Base-by-base conservation (phyloP, 2,888 invertebrate genomes). In the Lamellibrachia columna region DNA sequence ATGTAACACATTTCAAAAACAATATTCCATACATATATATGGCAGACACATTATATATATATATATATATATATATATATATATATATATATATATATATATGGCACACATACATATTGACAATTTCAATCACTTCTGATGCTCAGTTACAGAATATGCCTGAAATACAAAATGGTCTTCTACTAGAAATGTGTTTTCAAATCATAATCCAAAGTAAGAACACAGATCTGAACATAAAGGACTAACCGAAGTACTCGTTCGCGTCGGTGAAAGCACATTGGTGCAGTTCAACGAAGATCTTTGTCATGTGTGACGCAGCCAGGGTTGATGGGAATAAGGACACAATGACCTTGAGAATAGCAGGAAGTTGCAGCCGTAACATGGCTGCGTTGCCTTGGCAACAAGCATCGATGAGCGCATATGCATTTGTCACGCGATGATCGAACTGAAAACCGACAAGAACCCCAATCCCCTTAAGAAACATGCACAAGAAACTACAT, bases 251-350 rank as follows among this genome's bases (percentile, higher is more conserved):
- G 53, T 94, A 92, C 22, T 94, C 93, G 9, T 93, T 90, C 11
- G 94, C 93, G 2, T 93, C 95, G 95, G 96, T 94, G 97, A 97
- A 97, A 3, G 98, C 97, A 40, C 97, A 97, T 91, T 97, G 96
- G 8, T 97, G 97, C 91, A 98, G 97, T 91, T 97, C 96, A 11
- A 97, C 95, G 95, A 97, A 98, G 7, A 98, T 96, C 93, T 97
- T 97, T 7, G 97, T 97, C 93, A 98, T 96, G 22, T 97, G 97
- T 0, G 98, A 97, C 8, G 98, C 98, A 8, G 98, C 98, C 90
- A 99, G 96, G 0, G 98, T 98, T 52, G 98, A 98, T 92, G 97
- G 97, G 94, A 98, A 97, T 93, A 98, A 97, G 92, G 97, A 97
- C 92, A 98, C 96, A 93, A 98, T 96, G 3, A 97, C 96, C 0